Base-by-base conservation (phyloP, 2,113 vertebrate species). In the Rhizomys pruinosus region DNA sequence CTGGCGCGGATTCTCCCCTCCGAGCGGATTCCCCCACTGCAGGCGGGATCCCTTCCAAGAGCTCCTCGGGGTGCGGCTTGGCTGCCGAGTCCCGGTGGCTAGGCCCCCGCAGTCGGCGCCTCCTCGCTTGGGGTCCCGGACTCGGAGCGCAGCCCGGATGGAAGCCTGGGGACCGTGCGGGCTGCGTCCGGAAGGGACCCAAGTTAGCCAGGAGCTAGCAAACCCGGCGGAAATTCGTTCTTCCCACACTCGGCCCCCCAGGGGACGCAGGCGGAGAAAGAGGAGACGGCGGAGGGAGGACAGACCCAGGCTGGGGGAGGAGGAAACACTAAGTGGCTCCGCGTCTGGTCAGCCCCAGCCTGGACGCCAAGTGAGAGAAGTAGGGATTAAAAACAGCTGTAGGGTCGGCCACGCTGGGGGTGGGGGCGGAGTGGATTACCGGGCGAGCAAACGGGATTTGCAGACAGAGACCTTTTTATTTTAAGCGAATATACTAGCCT, bases 221-320 rank as follows among this genome's bases (percentile, higher is more conserved):
- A 97, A 96, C 94, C 95, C 23, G 93, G 97, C 98, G 98, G 98
- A 98, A 98, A 98, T 97, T 97, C 96, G 97, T 96, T 97, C 98
- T 98, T 98, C 98, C 98, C 98, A 98, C 98, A 97, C 98, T 92
- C 96, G 77, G 97, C 97, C 97, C 98, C 96, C 96, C 97, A 87
- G 98, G 98, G 98, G 97, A 98, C 88, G 94, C 95, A 69, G 96
- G 96, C 94, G 77, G 94, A 94, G 97, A 97, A 97, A 97, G 97
- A 96, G 97, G 98, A 97, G 98, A 96, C 97, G 97, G 96, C 94
- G 87, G 97, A 96, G 97, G 95, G 89, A 95, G 96, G 96, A 96
- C 87, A 97, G 95, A 97, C 94, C 93, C 81, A 52, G 73, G 74
- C 94, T 84, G 96, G 95, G 95, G 97, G 86, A 93, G 96, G 93